A percentile compares a stretch with the other conserved stretches of the same genome.
phyloP scores from a whole-genome alignment of 2,113 vertebrate species.

The Lynx canadensis region DNA sequence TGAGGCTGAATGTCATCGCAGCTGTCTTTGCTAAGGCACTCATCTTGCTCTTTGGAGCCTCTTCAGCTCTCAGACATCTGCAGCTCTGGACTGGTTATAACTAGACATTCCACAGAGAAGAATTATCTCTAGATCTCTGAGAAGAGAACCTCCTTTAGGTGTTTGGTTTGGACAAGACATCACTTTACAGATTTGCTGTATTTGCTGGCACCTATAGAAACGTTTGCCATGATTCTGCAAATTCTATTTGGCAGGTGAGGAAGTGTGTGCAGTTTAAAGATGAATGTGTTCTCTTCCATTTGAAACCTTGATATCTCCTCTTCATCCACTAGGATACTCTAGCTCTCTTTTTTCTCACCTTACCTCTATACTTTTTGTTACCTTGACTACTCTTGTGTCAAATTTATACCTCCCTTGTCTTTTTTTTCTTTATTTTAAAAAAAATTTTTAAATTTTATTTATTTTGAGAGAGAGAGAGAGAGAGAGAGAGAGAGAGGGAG shows the following conservation, averaged over 20 bases:
- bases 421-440: background rate
- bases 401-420: background rate
- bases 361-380: background rate
- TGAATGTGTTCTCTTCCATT: background rate
- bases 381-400: background rate
- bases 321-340: background rate
- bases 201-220: background rate
- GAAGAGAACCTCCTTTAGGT: background rate
- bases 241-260: background rate
- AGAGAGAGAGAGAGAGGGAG: background rate
- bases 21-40: background rate
- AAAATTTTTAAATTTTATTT: background rate
- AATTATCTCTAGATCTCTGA: background rate
- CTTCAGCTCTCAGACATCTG: background rate
- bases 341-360: background rate
- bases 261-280: background rate
- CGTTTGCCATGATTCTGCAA: background rate
- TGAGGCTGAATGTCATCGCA: background rate
- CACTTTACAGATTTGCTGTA: background rate
- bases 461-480: background rate
- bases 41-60: background rate
- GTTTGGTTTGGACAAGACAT: conserved; percentile 9
- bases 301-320: background rate
- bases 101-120: background rate
- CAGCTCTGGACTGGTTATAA: background rate